Evolutionary conservation across 2,113 vertebrate species (phyloP), one percentile per base, ranked within the genome.

Genomic region (Lota lota): DNA sequence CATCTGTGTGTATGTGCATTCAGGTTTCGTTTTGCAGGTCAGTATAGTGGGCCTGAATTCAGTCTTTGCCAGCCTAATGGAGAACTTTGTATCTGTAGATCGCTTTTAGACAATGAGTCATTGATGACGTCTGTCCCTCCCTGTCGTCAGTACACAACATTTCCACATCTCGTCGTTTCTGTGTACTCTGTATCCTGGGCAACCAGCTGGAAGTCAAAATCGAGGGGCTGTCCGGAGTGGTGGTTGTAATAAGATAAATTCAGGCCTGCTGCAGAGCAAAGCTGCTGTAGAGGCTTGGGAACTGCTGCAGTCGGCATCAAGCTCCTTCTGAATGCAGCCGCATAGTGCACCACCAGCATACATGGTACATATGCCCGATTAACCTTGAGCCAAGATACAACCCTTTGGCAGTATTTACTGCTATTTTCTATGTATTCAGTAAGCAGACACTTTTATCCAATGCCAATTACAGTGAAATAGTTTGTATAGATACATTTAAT

Each of bases 241-340:
- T 72, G 69, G 66, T 71, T 67, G 67, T 68, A 72, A 77, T 86
- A 63, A 75, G 83, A 84, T 81, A 66, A 76, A 69, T 81, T 61
- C 28, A 61, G 69, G 73, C 3, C 72, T 78, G 67, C 75, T 80
- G 81, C 84, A 77, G 78, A 66, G 74, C 64, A 75, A 73, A 86
- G 74, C 80, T 77, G 80, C 51, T 47, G 75, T 65, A 69, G 69
- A 79, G 40, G 40, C 40, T 14, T 47, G 68, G 66, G 80, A 76
- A 83, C 70, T 70, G 68, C 66, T 81, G 76, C 80, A 82, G 81
- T 79, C 75, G 72, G 16, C 22, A 61, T 68, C 69, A 69, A 8
- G 40, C 40, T 47, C 40, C 28, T 50, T 75, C 28, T 33, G 24
- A 24, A 24, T 2, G 24, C 63, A 78, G 22, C 64, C 59, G 58